These are phyloP conservation scores for Canis aureus DNA, from an alignment of 2,113 vertebrate species.

Conservation along the genomic window DNA sequence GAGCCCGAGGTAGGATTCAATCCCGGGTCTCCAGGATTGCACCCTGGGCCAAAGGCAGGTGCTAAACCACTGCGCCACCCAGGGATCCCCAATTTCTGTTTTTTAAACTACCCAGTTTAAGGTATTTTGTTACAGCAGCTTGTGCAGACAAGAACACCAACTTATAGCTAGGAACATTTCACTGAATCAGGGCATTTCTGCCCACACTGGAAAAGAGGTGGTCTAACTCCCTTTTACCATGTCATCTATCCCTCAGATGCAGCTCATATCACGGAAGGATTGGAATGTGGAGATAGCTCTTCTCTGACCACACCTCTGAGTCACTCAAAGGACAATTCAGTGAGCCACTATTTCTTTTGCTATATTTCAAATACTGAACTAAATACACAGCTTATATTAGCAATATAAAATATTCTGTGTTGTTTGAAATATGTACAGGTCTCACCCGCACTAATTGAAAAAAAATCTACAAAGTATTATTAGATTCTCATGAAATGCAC, in stretches of 20 bases:
- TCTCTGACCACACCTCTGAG: background rate
- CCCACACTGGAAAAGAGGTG: background rate
- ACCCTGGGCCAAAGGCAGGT: too few relatives aligned
- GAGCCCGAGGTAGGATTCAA: too few relatives aligned
- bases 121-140: background rate
- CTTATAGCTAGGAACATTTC: background rate
- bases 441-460: background rate
- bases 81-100: too few relatives aligned
- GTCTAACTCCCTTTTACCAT: too few relatives aligned
- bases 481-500: background rate
- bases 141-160: background rate
- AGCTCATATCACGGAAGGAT: background rate
- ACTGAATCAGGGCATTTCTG: background rate
- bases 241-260: background rate
- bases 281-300: background rate
- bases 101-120: background rate
- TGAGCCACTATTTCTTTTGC: background rate
- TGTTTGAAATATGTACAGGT: background rate
- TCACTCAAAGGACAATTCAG: background rate
- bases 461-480: background rate
- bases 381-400: background rate
- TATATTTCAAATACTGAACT: background rate
- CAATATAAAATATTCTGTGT: background rate
- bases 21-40: too few relatives aligned
- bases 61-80: too few relatives aligned